These are phyloP conservation scores for Agonopterix subpropinquella DNA, from an alignment of 2,888 invertebrate genomes.

Conservation along the genomic window DNA sequence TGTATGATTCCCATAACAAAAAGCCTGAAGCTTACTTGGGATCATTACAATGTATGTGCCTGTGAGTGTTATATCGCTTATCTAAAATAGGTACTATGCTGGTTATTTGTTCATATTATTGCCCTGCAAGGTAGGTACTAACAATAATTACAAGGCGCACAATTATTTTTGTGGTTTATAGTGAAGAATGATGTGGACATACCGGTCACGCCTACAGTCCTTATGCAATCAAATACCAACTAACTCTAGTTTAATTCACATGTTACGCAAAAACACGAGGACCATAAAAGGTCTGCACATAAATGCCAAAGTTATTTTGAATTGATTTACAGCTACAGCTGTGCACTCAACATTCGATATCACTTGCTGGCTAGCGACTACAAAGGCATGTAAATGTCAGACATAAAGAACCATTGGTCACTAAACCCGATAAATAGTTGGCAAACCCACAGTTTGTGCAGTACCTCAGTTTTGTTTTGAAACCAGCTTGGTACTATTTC, in stretches of 20 bases:
- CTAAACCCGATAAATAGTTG: slow-evolving; percentile 28
- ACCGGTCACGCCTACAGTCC: neutral
- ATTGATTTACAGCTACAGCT: slow-evolving; percentile 9
- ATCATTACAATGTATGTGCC: too few relatives aligned
- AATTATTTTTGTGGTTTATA: too few relatives aligned
- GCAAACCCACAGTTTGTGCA: slow-evolving; percentile 20
- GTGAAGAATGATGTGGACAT: too few relatives aligned
- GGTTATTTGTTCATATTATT: too few relatives aligned
- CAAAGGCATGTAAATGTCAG: slow-evolving; percentile 13
- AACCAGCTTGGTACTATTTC: slow-evolving; percentile 49
- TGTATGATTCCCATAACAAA: too few relatives aligned
- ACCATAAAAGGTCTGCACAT: slow-evolving; percentile 44
- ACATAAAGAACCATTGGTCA: slow-evolving; percentile 33
- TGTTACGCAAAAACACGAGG: slow-evolving; percentile 43
- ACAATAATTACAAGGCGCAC: too few relatives aligned
- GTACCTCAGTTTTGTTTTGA: slow-evolving; percentile 38
- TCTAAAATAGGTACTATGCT: too few relatives aligned
- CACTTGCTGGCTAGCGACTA: slow-evolving; percentile 26
- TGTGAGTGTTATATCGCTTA: too few relatives aligned
- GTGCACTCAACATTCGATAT: slow-evolving; percentile 18
- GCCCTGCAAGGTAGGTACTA: too few relatives aligned
- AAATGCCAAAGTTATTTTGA: slow-evolving; percentile 34
- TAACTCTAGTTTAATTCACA: slow-evolving; percentile 10
- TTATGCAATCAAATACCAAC: neutral
- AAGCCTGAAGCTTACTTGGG: too few relatives aligned